Percentiles rank a stretch among this genome's conserved stretches.
These are phyloP conservation scores for Diadema setosum DNA, from an alignment of 35 echinoderm and acorn worm species.

Conservation along the genomic window DNA sequence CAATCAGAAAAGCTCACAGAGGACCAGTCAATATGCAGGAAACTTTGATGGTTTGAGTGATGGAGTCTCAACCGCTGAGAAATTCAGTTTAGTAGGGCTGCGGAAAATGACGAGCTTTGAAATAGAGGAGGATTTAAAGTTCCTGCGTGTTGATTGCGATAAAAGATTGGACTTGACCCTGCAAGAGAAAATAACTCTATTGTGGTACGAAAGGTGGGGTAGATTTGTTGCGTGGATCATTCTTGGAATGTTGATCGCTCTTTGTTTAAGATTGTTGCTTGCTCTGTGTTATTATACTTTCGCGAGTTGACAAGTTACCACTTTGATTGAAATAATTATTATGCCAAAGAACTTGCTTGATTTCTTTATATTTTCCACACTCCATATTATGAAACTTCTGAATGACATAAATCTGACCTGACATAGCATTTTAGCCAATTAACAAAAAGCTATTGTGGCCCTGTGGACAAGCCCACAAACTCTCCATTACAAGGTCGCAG, in stretches of 20 bases:
- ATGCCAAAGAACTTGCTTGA: too few species aligned
- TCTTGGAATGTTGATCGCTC: constrained; percentile 55
- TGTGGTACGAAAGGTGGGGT: constrained; percentile 13
- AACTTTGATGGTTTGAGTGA: not conserved
- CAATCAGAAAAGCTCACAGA: not conserved
- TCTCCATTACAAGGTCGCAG: too few species aligned
- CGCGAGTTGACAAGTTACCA: not conserved
- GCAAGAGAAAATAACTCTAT: not conserved
- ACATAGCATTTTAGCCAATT: too few species aligned
- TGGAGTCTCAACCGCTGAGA: not conserved
- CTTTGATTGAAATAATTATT: too few species aligned
- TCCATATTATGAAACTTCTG: too few species aligned
- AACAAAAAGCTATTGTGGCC: too few species aligned
- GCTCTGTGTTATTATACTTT: not conserved
- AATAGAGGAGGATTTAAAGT: constrained; percentile 20
- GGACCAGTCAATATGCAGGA: not conserved
- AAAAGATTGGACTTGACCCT: not conserved
- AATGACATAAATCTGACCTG: too few species aligned
- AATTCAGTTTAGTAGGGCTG: constrained; percentile 13
- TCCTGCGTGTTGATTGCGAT: constrained; percentile 13
- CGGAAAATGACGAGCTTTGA: not conserved
- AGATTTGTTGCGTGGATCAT: constrained; percentile 49
- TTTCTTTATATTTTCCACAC: too few species aligned
- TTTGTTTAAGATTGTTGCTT: not conserved
- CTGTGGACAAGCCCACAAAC: too few species aligned